Conservation (phyloP, 2,113 vertebrate species). For the Fulica atra region DNA sequence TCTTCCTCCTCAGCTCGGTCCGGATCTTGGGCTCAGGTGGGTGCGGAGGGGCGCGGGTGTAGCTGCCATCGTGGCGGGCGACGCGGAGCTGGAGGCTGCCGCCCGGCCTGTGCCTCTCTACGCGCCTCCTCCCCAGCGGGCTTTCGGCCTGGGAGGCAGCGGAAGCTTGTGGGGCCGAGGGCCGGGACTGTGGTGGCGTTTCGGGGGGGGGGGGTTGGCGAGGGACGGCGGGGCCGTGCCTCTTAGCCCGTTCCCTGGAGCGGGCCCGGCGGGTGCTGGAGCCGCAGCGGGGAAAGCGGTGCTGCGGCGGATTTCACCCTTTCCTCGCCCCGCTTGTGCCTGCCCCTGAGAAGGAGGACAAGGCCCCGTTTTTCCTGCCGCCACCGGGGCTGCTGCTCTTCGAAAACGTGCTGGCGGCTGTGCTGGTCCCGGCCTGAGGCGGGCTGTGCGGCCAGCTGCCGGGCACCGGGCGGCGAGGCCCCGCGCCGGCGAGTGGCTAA, state of each 20-base stretch:
- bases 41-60: background rate
- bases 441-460: background rate
- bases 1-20: background rate
- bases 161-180: background rate
- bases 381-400: background rate
- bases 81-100: background rate
- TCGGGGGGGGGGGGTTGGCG: background rate
- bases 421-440: background rate
- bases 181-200: too few relatives aligned
- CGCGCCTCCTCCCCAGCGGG: background rate
- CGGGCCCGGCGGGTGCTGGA: background rate
- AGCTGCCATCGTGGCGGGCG: background rate
- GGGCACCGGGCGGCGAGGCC: background rate
- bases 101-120: background rate
- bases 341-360: background rate
- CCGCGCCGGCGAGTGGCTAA: background rate
- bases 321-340: background rate
- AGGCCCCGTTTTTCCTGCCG: background rate
- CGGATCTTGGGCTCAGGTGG: background rate
- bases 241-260: background rate
- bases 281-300: background rate
- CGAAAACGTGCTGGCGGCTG: rapidly evolving
- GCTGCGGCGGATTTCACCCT: background rate
- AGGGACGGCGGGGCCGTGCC: background rate
- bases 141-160: background rate